These are phyloP conservation scores for Andrena bucephala DNA, from an alignment of 2,888 invertebrate genomes.

Conservation along the genomic window DNA sequence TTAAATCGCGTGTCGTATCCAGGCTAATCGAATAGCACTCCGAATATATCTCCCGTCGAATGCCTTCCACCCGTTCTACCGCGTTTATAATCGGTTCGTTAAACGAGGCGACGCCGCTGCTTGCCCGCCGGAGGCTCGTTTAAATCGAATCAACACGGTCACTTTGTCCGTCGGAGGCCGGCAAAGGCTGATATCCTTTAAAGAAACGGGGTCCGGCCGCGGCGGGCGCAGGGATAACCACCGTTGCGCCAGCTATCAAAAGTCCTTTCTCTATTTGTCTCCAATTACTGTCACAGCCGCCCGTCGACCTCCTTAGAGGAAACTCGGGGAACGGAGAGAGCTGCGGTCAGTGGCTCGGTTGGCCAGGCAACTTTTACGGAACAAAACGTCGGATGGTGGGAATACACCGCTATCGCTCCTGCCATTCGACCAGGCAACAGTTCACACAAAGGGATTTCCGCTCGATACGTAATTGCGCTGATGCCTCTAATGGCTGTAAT, in stretches of 20 bases:
- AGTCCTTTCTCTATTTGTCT: conserved; percentile 75
- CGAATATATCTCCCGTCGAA: conserved; percentile 2
- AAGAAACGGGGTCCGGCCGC: conserved; percentile 73
- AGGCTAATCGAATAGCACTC: conserved; percentile 22
- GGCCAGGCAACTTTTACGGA: conserved; percentile 65
- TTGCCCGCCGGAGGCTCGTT: not conserved
- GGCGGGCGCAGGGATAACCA: conserved; percentile 49
- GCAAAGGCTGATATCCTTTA: conserved; percentile 73
- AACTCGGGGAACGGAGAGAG: conserved; percentile 37
- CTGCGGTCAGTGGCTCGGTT: conserved; percentile 36
- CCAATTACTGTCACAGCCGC: conserved; percentile 73
- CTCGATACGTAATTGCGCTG: conserved; percentile 39
- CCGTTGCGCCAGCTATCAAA: conserved; percentile 55
- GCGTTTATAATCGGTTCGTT: conserved; percentile 12
- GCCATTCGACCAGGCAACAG: conserved; percentile 24
- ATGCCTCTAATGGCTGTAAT: conserved; percentile 31
- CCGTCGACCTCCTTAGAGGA: conserved; percentile 57
- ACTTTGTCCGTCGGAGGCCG: not conserved
- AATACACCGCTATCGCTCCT: conserved; percentile 29
- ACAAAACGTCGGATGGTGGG: conserved; percentile 59
- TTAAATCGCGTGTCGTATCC: conserved; percentile 13
- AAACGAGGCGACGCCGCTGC: not conserved
- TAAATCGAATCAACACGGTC: conserved; percentile 28
- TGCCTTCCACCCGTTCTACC: not conserved
- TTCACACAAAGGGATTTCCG: conserved; percentile 38